Conservation (phyloP, 1,140 invertebrate genomes). For the Oreohelix idahoensis region DNA sequence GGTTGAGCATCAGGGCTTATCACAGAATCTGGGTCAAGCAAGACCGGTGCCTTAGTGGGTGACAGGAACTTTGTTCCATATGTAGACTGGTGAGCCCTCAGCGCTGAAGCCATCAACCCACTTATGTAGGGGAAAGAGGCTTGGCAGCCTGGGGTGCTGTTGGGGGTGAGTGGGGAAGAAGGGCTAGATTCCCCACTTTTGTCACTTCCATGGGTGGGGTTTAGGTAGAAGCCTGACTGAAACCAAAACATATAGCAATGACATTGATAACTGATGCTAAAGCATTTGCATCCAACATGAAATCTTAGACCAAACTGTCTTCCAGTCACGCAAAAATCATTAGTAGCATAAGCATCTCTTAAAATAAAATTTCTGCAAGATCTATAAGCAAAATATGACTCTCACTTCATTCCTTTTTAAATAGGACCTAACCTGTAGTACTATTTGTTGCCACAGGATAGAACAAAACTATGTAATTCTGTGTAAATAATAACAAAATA, state of each 20-base stretch:
- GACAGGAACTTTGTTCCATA: neutral
- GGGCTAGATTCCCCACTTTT: neutral
- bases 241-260: constrained; percentile 30
- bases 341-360: too few species aligned
- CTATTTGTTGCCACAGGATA: too few species aligned
- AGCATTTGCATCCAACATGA: neutral
- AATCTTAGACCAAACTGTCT: too few species aligned
- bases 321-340: too few species aligned
- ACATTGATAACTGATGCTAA: neutral
- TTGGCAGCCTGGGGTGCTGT: neutral
- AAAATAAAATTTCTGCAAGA: too few species aligned
- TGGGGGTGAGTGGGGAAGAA: neutral
- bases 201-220: neutral
- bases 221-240: constrained; percentile 12
- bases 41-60: neutral
- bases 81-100: neutral
- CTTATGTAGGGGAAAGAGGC: neutral
- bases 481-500: too few species aligned
- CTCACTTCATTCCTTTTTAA: too few species aligned
- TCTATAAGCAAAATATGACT: too few species aligned
- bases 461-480: too few species aligned
- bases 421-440: too few species aligned
- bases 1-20: neutral
- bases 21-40: neutral
- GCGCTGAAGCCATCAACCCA: neutral